Evolutionary conservation across 1,140 invertebrate species (phyloP).

Genomic region (Bombus fervidus): DNA sequence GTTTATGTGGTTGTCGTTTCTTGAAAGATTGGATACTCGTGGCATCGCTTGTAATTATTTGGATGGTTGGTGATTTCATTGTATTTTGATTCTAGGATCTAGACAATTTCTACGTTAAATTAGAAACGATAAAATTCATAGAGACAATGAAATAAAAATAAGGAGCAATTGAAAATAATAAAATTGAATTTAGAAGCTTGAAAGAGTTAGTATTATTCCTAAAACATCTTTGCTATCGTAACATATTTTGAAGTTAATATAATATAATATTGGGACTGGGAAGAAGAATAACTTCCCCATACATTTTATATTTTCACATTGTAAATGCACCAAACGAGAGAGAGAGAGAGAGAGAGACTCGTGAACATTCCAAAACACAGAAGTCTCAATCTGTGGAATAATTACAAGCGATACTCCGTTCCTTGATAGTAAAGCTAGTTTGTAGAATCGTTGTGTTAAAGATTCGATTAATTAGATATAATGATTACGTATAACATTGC

Average conservation of each 20-base stretch:
- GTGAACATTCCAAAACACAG: neutral
- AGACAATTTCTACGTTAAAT: too few relatives aligned
- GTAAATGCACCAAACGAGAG: neutral
- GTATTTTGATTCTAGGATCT: too few relatives aligned
- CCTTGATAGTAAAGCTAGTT: neutral
- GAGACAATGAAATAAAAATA: too few relatives aligned
- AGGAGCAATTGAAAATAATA: too few relatives aligned
- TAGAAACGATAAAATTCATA: too few relatives aligned
- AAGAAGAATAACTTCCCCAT: too few relatives aligned
- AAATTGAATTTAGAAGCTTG: too few relatives aligned
- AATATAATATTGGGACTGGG: too few relatives aligned
- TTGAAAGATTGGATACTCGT: neutral
- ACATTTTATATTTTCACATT: neutral
- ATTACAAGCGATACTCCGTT: slow-evolving; percentile 8
- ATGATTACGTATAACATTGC: neutral
- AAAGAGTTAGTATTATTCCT: too few relatives aligned
- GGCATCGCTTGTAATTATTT: neutral
- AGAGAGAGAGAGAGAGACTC: neutral
- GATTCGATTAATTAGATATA: slow-evolving; percentile 9
- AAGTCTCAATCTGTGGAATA: neutral
- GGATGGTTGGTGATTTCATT: neutral
- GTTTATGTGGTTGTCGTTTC: neutral
- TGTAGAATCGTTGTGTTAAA: slow-evolving; percentile 9
- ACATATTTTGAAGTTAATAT: too few relatives aligned
- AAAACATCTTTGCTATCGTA: too few relatives aligned